A percentile compares a stretch with the other conserved stretches of the same genome.
Conservation (phyloP, 2,888 invertebrate genomes). For the Thysanoteuthis rhombus region DNA sequence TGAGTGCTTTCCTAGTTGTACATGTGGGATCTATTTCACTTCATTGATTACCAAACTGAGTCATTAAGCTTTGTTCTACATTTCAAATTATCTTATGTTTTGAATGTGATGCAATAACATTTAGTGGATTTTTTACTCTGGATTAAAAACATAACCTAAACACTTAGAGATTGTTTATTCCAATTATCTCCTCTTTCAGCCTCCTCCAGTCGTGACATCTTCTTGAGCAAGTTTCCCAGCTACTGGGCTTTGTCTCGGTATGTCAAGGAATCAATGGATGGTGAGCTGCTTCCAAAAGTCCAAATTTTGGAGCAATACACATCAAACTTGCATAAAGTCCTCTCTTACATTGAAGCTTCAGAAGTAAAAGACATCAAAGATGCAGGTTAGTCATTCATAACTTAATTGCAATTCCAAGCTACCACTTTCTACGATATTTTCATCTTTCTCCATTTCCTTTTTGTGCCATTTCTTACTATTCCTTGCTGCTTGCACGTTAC, state of each 20-base stretch:
- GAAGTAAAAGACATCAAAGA: neutral
- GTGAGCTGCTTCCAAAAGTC: neutral
- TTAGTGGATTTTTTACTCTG: no score
- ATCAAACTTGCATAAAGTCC: neutral
- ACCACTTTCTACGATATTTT: no score
- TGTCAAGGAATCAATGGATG: neutral
- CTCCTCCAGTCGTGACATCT: neutral
- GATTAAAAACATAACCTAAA: no score
- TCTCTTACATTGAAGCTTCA: slow-evolving; percentile 14
- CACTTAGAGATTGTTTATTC: neutral
- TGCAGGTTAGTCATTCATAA: neutral
- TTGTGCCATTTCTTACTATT: fast-evolving
- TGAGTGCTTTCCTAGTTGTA: no score
- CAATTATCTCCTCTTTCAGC: neutral
- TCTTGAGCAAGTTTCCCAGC: neutral
- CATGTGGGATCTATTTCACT: no score
- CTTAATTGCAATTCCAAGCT: neutral
- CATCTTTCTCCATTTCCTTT: no score
- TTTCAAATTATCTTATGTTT: no score
- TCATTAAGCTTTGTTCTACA: no score
- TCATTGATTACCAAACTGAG: no score
- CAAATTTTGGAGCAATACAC: neutral
- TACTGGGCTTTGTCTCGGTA: neutral
- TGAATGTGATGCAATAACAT: no score
- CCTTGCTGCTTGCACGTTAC: no score